Base-by-base conservation (phyloP, 2,113 vertebrate genomes). In the Lynx canadensis region DNA sequence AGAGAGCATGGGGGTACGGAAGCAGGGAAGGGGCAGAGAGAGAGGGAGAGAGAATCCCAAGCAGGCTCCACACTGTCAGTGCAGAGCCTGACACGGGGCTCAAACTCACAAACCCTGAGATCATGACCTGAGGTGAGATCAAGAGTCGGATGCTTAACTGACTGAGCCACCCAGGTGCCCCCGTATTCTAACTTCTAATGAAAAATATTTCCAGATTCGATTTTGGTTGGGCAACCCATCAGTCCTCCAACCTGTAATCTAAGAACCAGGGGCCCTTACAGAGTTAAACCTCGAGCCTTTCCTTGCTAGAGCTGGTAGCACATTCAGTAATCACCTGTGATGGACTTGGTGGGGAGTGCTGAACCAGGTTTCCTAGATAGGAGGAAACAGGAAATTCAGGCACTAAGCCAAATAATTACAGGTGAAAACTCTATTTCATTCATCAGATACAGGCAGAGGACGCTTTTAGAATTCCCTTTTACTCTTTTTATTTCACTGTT, bases 121-220 rank as follows among this genome's bases (percentile, higher is more conserved):
- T 57, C 21, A 57, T 57, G 57, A 57, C 57, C 57, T 25, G 57
- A 23, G 57, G 57, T 3, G 57, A 60, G 25, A 60, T 60, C 57
- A 60, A 60, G 18, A 57, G 21, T 60, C 21, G 21, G 57, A 60
- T 25, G 55, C 57, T 60, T 25, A 60, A 60, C 57, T 57, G 57
- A 23, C 57, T 60, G 21, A 23, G 21, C 57, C 57, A 60, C 21
- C 7, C 57, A 60, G 21, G 57, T 3, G 19, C 57, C 21, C 57
- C 57, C 94, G 36, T 65, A 65, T 89, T 73, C 87, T 69, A 93
- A 41, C 31, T 89, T 82, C 74, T 50, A 98, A 60, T 87, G 85
- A 92, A 96, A 96, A 96, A 50, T 48, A 57, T 93, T 95, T 94
- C 74, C 78, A 97, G 84, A 91, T 96, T 94, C 74, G 84, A 0